Percentiles rank a stretch among this genome's conserved stretches.
phyloP scores from a whole-genome alignment of 2,888 invertebrate species.

The Chorisops tibialis region DNA sequence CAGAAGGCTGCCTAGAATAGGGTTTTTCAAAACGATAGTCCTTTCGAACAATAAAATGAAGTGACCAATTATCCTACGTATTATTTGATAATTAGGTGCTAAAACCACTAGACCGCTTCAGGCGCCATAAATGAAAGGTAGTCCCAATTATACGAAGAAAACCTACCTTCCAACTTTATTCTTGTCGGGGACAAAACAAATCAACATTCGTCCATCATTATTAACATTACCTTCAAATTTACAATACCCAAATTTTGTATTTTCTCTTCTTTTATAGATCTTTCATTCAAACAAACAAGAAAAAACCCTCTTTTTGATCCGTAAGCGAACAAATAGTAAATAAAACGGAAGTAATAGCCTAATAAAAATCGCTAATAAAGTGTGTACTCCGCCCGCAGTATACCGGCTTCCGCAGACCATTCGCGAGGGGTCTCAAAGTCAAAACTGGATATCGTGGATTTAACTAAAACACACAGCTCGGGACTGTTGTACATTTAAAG shows the following conservation, averaged over 20 bases:
- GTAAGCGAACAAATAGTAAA: conserved; percentile 13
- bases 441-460: not conserved
- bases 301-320: not conserved
- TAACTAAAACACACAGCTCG: not conserved
- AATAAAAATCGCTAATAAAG: conserved; percentile 32
- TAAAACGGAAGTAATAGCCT: conserved; percentile 27
- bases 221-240: not conserved
- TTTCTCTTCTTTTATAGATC: not conserved
- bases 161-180: too few species aligned
- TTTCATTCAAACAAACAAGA: too few species aligned
- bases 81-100: conserved; percentile 21
- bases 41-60: not conserved
- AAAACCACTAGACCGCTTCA: conserved; percentile 10
- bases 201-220: conserved; percentile 6
- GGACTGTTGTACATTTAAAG: not conserved
- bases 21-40: too few species aligned
- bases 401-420: not conserved
- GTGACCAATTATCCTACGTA: not conserved
- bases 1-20: too few species aligned
- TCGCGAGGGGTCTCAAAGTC: not conserved
- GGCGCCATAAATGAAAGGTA: conserved; percentile 13
- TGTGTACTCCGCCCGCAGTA: not conserved
- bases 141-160: too few species aligned
- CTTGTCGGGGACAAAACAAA: not conserved
- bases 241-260: not conserved